Evolutionary conservation across 2,888 invertebrate genomes (phyloP).

Genomic region (Mesorhabditis sp.): DNA sequence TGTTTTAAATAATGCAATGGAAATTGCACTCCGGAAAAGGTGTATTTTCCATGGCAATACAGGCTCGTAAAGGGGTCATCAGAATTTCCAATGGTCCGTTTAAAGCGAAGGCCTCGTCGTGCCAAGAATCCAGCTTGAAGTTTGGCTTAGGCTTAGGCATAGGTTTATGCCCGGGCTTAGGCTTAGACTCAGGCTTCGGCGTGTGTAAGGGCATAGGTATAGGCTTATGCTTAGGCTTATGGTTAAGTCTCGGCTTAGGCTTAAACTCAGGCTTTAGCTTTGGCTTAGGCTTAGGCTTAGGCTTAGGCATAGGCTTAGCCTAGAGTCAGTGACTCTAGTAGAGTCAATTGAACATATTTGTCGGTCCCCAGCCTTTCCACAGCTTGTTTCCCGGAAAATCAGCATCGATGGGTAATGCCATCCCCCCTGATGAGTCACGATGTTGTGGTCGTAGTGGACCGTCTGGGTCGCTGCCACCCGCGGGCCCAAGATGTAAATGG

Average conservation of each 20-base stretch:
- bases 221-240: not conserved
- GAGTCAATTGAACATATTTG: not conserved
- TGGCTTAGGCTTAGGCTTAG: conserved; percentile 1
- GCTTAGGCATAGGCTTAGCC: not conserved
- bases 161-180: not conserved
- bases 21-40: no score
- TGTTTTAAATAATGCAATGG: not conserved
- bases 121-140: not conserved
- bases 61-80: no score
- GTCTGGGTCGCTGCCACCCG: no score
- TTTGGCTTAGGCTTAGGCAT: not conserved
- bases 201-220: not conserved
- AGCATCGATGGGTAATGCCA: no score
- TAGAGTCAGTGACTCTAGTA: not conserved
- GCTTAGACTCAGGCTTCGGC: not conserved
- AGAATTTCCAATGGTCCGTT: no score
- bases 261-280: not conserved
- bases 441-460: no score
- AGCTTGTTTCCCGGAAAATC: no score
- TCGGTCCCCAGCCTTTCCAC: not conserved
- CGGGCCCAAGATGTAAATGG: not conserved
- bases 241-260: not conserved
- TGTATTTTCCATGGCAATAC: no score
- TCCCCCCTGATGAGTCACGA: no score
- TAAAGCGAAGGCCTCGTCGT: not conserved